Percentiles rank a stretch among this genome's conserved stretches.
phyloP scores from a whole-genome alignment of 30 jellyfish, hydroid and myxozoan genomes.

The Hydractinia symbiolongicarpus region DNA sequence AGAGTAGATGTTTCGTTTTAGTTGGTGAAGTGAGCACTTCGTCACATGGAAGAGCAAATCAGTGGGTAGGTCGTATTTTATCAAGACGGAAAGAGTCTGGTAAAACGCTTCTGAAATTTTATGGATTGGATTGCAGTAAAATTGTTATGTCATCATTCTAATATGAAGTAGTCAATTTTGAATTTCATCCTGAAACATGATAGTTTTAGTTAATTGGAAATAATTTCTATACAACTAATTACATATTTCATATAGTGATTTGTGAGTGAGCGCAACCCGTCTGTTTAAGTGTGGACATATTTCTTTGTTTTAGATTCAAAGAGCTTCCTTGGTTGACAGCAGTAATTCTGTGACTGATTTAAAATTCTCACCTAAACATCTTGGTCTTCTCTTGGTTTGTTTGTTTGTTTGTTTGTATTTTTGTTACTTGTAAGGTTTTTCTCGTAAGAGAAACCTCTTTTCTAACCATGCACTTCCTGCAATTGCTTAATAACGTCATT shows the following conservation, averaged over 20 bases:
- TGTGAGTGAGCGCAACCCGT: too few species aligned
- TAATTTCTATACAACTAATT: too few species aligned
- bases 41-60: conserved; percentile 53
- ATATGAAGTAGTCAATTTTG: too few species aligned
- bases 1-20: not conserved
- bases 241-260: too few species aligned
- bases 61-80: conserved; percentile 44
- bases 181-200: too few species aligned
- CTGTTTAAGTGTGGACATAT: too few species aligned
- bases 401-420: conserved; percentile 39
- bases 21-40: conserved; percentile 72
- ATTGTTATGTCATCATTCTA: too few species aligned
- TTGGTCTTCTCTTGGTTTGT: conserved; percentile 66
- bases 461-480: not conserved
- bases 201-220: too few species aligned
- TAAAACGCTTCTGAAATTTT: too few species aligned
- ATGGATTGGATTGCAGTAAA: too few species aligned
- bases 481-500: not conserved
- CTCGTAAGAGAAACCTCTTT: not conserved
- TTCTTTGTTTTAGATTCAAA: conserved; percentile 50
- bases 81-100: too few species aligned
- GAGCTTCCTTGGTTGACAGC: conserved; percentile 93
- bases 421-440: not conserved
- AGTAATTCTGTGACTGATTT: conserved; percentile 92
- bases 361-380: conserved; percentile 84